Evolutionary conservation across 2,888 invertebrate genomes (phyloP), one percentile per base, ranked within the genome.

Genomic region (Capitulum mitella): DNA sequence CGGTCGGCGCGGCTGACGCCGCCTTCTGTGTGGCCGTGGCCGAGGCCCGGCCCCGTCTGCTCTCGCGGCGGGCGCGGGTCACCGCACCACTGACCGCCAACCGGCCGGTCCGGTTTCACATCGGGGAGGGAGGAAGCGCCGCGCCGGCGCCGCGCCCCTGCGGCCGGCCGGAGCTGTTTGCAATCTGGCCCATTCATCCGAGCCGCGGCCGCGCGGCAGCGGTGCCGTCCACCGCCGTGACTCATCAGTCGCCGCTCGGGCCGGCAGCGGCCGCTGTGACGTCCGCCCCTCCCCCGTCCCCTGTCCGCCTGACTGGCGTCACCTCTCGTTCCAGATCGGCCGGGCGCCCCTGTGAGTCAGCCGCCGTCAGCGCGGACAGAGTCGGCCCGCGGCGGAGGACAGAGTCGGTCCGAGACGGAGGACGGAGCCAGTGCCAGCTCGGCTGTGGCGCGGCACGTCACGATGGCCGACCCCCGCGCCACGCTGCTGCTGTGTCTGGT

Each of bases 371-470:
- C 19, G 51, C 51, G 19, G 51, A 1, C 22, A 51, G 51, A 19
- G 51, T 26, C 19, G 51, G 6, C 51, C 26, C 22, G 22, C 22
- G 51, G 22, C 51, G 26, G 19, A 19, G 1, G 51, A 19, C 3
- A 26, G 22, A 26, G 2, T 19, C 19, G 6, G 26, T 26, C 22
- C 51, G 51, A 8, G 19, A 14, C 51, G 16, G 12, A 22, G 22
- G 2, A 22, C 51, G 1, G 51, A 1, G 51, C 51, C 22, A 22
- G 19, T 3, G 19, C 3, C 51, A 8, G 51, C 51, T 26, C 26
- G 29, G 58, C 19, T 16, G 22, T 0, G 51, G 29, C 12, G 58
- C 8, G 12, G 58, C 87, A 89, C 98, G 84, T 26, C 54, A 26
- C 58, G 10, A 61, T 61, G 58, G 58, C 29, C 12, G 12, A 8